Evolutionary conservation across 2,797 vertebrate species (phyloP).

Genomic region (Urosaurus nigricauda): DNA sequence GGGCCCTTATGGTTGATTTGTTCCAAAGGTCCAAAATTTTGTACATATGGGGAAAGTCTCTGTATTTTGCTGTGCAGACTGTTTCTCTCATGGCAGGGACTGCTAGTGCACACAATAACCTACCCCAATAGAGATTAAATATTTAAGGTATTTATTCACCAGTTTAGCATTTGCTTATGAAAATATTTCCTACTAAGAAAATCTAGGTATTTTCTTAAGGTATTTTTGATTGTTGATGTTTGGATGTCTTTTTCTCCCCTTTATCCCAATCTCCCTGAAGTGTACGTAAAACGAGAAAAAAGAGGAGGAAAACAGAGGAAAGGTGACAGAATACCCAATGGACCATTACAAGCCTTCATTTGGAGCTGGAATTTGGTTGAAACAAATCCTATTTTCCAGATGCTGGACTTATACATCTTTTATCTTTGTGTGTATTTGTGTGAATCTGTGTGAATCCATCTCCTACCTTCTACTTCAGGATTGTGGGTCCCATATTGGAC

Average conservation of each 20-base stretch:
- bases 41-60: not conserved
- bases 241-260: not conserved
- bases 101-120: no score
- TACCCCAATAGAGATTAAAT: no score
- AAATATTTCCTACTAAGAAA: not conserved
- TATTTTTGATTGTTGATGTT: not conserved
- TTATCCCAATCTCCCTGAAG: not conserved
- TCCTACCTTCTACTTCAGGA: not conserved
- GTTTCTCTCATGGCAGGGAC: no score
- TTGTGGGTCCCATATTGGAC: not conserved
- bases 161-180: not conserved
- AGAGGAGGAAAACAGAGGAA: not conserved
- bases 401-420: not conserved
- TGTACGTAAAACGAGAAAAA: not conserved
- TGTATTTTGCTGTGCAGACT: not conserved
- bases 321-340: not conserved
- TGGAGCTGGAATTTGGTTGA: not conserved
- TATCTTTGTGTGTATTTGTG: not conserved
- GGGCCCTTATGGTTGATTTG: conserved; percentile 31
- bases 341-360: not conserved
- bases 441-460: no score
- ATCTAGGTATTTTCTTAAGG: no score
- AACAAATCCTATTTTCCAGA: not conserved
- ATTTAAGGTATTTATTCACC: not conserved
- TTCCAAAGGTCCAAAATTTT: not conserved